Conservation (phyloP, 2,113 vertebrate genomes). For the Natator depressus region DNA sequence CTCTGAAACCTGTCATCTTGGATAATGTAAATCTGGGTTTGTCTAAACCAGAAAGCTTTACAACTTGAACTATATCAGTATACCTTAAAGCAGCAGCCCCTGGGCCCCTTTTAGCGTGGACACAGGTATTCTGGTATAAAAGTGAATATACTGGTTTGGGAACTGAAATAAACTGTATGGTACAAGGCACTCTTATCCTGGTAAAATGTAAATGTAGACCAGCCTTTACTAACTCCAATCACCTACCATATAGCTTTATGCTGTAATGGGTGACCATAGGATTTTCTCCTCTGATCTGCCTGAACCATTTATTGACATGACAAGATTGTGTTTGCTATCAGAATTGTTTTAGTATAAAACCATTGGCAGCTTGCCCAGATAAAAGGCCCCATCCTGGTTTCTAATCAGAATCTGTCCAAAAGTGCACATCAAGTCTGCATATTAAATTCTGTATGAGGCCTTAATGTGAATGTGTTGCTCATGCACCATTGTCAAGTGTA, state of each 20-base stretch:
- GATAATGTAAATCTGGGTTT: background rate
- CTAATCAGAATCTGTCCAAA: background rate
- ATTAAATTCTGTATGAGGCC: background rate
- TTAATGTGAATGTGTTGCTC: background rate
- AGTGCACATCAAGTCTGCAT: background rate
- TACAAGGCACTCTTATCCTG: background rate
- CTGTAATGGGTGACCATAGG: background rate
- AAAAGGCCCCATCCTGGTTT: background rate
- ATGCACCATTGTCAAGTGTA: background rate
- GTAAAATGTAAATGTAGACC: background rate
- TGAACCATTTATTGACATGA: background rate
- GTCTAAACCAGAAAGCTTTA: background rate
- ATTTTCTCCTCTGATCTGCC: background rate
- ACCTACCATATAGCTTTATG: background rate
- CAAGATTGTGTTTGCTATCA: background rate
- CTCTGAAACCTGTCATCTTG: background rate
- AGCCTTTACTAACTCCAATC: background rate
- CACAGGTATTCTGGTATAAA: background rate
- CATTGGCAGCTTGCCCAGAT: background rate
- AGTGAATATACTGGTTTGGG: background rate
- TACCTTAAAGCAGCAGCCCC: background rate
- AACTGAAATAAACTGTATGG: background rate
- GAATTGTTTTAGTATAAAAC: background rate
- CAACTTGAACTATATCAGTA: background rate
- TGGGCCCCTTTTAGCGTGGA: background rate